Evolutionary conservation across 2,888 invertebrate genomes (phyloP), one percentile per base, ranked within the genome.

Genomic region (Leptopterna dolabrata): DNA sequence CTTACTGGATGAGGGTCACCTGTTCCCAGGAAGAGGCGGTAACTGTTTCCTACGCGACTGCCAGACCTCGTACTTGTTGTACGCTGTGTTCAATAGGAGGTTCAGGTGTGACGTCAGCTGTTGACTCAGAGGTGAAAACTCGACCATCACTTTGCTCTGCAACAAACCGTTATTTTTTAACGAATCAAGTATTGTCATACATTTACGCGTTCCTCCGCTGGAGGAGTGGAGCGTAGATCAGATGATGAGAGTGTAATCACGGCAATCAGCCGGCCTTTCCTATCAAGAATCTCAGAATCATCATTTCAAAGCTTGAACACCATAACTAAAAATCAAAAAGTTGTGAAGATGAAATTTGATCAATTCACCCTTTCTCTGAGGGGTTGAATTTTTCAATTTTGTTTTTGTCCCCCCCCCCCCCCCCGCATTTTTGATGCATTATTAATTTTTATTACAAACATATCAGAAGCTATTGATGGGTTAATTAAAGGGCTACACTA

Each of bases 11-110:
- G 85, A 85, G 85, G 86, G 86, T 86, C 86, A 86, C 78, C 86
- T 86, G 70, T 63, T 76, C 16, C 78, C 78, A 41, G 86, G 78
- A 6, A 86, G 36, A 7, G 55, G 78, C 2, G 82, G 82, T 19
- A 89, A 88, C 43, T 89, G 88, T 90, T 90, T 90, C 70, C 90
- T 89, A 16, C 95, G 92, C 90, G 95, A 95, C 91, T 97, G 97
- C 98, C 98, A 98, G 80, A 95, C 93, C 71, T 94, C 95, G 93
- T 95, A 98, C 91, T 97, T 98, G 89, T 95, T 94, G 91, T 96
- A 96, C 14, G 98, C 97, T 0, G 96, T 95, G 91, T 96, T 95
- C 90, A 98, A 93, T 92, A 98, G 94, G 91, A 96, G 96, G 92
- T 97, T 97, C 91, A 98, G 93, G 92, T 98, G 98, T 92, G 94